These are phyloP conservation scores for Drosophila pseudoobscura DNA, from an alignment of 1,140 invertebrate species.

Conservation along the genomic window DNA sequence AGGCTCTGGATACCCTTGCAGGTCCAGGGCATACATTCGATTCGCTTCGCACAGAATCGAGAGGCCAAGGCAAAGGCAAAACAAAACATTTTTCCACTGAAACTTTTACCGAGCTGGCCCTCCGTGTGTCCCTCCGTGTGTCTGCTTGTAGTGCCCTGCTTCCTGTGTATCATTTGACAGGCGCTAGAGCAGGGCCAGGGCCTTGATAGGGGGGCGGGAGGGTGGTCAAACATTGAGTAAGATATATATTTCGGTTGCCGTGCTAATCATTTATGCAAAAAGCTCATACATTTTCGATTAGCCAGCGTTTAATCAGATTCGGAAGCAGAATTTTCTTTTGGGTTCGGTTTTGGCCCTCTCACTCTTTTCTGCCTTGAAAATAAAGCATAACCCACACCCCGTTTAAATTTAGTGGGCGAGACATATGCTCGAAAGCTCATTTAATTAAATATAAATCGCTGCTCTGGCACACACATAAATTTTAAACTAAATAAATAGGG, in stretches of 20 bases:
- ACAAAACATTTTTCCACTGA: slow-evolving; percentile 17
- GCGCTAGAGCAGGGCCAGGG: neutral
- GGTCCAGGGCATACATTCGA: too few species aligned
- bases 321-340: neutral
- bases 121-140: too few species aligned
- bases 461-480: slow-evolving; percentile 67
- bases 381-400: slow-evolving; percentile 60
- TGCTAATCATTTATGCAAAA: slow-evolving; percentile 67
- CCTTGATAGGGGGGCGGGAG: too few species aligned
- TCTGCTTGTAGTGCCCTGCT: neutral
- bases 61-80: neutral
- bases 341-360: too few species aligned
- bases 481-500: slow-evolving; percentile 40
- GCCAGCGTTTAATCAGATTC: slow-evolving; percentile 55
- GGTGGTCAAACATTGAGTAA: neutral
- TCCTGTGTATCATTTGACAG: slow-evolving; percentile 36
- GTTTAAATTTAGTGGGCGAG: slow-evolving; percentile 38
- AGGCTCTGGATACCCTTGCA: too few species aligned
- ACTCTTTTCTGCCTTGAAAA: slow-evolving; percentile 49
- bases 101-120: slow-evolving; percentile 11
- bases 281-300: slow-evolving; percentile 69
- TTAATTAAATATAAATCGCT: slow-evolving; percentile 78
- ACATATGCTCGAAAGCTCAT: slow-evolving; percentile 47
- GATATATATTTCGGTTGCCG: slow-evolving; percentile 2
- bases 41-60: too few species aligned